phyloP scores from a whole-genome alignment of 2,113 vertebrate species.

The Nycticorax nycticorax region DNA sequence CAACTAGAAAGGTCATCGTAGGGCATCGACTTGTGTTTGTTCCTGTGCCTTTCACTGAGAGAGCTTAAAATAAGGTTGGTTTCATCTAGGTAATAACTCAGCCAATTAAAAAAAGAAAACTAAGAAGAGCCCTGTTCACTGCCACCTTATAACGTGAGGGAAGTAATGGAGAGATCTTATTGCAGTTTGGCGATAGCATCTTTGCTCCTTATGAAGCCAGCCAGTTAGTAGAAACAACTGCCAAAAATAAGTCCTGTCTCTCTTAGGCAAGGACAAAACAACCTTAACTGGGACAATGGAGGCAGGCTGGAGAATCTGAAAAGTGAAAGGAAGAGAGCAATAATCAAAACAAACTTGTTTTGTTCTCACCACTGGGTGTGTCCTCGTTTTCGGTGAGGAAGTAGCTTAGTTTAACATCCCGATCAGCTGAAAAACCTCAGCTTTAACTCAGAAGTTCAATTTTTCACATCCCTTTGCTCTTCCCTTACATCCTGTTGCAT shows the following conservation, averaged over 20 bases:
- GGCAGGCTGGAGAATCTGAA: neutral
- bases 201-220: neutral
- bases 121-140: neutral
- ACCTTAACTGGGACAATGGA: neutral
- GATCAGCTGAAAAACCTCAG: conserved; percentile 50
- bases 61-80: neutral
- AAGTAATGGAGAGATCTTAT: conserved; percentile 6
- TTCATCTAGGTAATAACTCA: conserved; percentile 26
- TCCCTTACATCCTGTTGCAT: neutral
- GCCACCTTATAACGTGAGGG: neutral
- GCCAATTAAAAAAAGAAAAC: conserved; percentile 21
- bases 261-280: conserved; percentile 19
- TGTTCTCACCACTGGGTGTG: conserved; percentile 50
- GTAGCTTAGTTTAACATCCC: conserved; percentile 27
- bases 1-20: neutral
- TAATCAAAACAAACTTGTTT: conserved; percentile 60
- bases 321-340: conserved; percentile 47
- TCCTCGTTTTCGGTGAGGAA: conserved; percentile 18
- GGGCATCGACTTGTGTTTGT: neutral
- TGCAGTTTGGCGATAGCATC: conserved; percentile 13
- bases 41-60: conserved; percentile 2
- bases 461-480: conserved; percentile 40
- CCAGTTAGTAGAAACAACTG: neutral
- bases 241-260: conserved; percentile 22
- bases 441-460: neutral